Conservation (phyloP, 2,888 invertebrate genomes). For the Cyaniris semiargus region DNA sequence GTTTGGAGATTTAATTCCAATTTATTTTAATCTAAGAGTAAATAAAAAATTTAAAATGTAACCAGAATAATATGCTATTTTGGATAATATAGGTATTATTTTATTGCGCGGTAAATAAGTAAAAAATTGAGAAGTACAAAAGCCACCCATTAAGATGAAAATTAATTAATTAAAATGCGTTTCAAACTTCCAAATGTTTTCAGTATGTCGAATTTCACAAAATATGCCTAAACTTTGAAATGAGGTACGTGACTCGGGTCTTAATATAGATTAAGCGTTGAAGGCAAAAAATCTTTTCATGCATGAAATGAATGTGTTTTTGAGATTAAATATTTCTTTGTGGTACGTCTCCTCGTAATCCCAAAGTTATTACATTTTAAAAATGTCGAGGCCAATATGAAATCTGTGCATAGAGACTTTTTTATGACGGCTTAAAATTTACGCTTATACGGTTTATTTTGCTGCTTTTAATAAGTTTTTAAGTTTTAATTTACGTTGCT, state of each 20-base stretch:
- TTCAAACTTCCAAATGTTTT: neutral
- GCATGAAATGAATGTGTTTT: slow-evolving; percentile 22
- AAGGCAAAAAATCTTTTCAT: slow-evolving; percentile 15
- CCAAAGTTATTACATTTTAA: slow-evolving; percentile 25
- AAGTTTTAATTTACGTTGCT: neutral
- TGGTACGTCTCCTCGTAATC: slow-evolving; percentile 15
- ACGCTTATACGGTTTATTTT: slow-evolving; percentile 14
- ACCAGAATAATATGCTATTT: no score
- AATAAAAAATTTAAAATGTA: no score
- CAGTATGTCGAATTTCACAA: neutral
- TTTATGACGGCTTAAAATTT: neutral
- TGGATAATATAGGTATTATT: no score
- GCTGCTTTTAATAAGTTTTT: slow-evolving; percentile 7
- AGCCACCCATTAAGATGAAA: neutral
- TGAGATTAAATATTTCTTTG: slow-evolving; percentile 23
- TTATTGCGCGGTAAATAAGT: no score
- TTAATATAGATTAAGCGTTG: slow-evolving; percentile 20
- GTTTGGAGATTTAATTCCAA: no score
- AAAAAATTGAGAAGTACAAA: no score
- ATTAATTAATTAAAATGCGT: neutral
- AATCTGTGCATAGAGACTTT: neutral
- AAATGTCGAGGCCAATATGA: slow-evolving; percentile 5
- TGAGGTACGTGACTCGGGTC: neutral
- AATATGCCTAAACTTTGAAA: slow-evolving; percentile 33
- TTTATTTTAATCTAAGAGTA: no score